phyloP scores from a whole-genome alignment of 2,888 invertebrate genomes.

The Machimus atricapillus region DNA sequence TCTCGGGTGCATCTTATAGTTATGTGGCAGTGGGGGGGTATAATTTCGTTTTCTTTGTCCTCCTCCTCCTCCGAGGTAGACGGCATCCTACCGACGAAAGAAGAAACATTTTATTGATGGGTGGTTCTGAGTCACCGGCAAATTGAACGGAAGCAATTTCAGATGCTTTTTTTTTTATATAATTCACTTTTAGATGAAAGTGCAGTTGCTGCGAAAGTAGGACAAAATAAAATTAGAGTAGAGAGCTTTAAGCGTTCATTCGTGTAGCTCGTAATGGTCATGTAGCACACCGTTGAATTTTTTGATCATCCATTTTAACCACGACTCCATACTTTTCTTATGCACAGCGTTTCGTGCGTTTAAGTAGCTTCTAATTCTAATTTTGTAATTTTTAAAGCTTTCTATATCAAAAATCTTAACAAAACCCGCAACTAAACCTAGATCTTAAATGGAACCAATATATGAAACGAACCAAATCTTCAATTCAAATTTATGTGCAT shows the following conservation, averaged over 20 bases:
- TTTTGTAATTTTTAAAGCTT: no score
- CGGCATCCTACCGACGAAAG: constrained; percentile 46
- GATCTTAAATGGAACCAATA: no score
- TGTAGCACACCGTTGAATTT: background rate
- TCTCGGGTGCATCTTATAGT: constrained; percentile 91
- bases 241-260: background rate
- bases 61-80: constrained; percentile 60
- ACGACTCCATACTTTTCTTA: background rate
- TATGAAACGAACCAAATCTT: no score
- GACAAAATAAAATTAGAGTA: background rate
- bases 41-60: constrained; percentile 53
- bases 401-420: no score
- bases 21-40: constrained; percentile 85
- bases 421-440: no score
- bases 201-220: background rate
- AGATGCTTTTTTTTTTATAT: background rate
- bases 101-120: background rate
- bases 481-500: no score
- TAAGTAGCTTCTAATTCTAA: background rate
- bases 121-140: background rate
- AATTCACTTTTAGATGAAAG: background rate
- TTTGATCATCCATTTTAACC: background rate
- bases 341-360: background rate
- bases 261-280: background rate
- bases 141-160: background rate